Base-by-base conservation (phyloP, 64 coral and sea anemone genomes). In the Stichodactyla helianthus region DNA sequence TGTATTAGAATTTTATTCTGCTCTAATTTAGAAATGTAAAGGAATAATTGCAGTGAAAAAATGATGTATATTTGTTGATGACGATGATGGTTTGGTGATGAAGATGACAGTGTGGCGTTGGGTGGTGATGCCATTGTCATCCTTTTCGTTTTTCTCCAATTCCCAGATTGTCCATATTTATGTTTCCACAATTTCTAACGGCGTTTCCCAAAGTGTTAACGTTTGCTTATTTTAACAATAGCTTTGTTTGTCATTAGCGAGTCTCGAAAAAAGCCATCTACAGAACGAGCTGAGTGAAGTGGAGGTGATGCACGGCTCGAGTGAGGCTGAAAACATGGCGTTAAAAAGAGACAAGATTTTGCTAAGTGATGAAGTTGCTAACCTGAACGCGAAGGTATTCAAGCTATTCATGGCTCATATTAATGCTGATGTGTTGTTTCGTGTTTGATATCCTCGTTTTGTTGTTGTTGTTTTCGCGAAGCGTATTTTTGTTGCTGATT, bases 311-410 rank as follows among this genome's bases (percentile, higher is more conserved):
- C 88, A 95, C 10, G 91, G 90, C 52, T 92, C 88, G 17, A 92
- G 88, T 13, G 93, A 92, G 59, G 84, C 85, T 18, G 97, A 99
- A 65, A 99, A 99, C 52, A 90, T 95, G 14, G 88, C 54, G 9
- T 84, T 99, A n/a, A 88, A 94, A 28, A 85, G 97, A 74, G 97
- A 99, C 77, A 99, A 99, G 62, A 78, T 99, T 15, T 62, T 99
- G 31, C 79, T 99, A 0, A 90, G 93, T 14, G 97, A 99, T 62
- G 97, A 99, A 28, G 91, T 99, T 4, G 88, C 90, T 31, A 87
- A 82, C 58, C 86, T 99, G 23, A 92, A 93, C 22, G 79, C 90
- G 19, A 95, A 95, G 93, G 97, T 99, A 67, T 17, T 11, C 4
- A 1, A 74, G 62, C 52, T 17, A 18, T 20, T 7, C 15, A 31